Evolutionary conservation across 1,140 invertebrate genomes (phyloP).

Genomic region (Aporrectodea caliginosa): DNA sequence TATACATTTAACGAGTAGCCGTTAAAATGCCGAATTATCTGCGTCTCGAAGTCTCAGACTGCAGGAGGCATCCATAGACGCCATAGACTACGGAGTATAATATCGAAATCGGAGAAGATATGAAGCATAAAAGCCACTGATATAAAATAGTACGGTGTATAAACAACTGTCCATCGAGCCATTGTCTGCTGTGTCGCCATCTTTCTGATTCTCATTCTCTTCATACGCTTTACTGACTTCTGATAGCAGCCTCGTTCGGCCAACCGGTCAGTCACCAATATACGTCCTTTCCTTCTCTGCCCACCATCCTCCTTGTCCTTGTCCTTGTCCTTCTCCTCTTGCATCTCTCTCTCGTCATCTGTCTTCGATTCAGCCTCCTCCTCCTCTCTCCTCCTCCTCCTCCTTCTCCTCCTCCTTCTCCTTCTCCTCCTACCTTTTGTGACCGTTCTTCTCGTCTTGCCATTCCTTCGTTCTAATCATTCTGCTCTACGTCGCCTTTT

Average conservation of each 20-base stretch:
- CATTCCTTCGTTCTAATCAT: neutral
- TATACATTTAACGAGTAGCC: too few species aligned
- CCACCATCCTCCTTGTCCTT: neutral
- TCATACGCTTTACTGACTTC: neutral
- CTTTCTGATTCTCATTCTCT: neutral
- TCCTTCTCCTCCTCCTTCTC: conserved; percentile 11
- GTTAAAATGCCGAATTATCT: too few species aligned
- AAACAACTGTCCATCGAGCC: neutral
- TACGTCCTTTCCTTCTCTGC: neutral
- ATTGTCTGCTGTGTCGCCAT: neutral
- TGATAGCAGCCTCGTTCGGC: conserved; percentile 6
- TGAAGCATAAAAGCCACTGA: neutral
- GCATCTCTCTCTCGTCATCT: too few species aligned
- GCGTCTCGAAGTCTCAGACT: neutral
- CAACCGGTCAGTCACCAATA: neutral
- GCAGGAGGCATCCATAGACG: neutral
- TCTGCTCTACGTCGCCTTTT: neutral
- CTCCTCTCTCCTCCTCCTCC: neutral
- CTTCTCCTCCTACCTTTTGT: neutral
- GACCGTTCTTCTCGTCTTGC: neutral
- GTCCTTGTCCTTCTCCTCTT: too few species aligned
- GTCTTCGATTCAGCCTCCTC: neutral
- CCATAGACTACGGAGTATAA: neutral
- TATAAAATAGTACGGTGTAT: neutral
- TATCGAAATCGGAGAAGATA: neutral